Conservation (phyloP, 2,888 invertebrate species). For the Philonicus albiceps region DNA sequence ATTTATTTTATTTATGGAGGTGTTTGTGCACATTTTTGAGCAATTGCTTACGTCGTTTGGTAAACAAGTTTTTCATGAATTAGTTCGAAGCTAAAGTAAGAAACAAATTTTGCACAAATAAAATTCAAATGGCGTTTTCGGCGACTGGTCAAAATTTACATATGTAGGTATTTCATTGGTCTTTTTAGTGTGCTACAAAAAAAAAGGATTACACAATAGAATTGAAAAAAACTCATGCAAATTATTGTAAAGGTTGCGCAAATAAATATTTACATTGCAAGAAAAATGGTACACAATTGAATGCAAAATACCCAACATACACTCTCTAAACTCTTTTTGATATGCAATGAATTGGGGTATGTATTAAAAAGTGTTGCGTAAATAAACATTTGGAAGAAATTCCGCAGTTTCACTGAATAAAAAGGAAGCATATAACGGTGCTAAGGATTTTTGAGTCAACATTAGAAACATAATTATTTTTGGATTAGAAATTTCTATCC, state of each 20-base stretch:
- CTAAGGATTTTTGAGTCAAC: too few relatives aligned
- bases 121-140: not conserved
- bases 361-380: not conserved
- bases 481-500: too few relatives aligned
- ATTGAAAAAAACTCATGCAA: not conserved
- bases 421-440: too few relatives aligned
- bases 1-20: not conserved
- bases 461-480: too few relatives aligned
- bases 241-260: not conserved
- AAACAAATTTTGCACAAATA: not conserved
- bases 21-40: not conserved
- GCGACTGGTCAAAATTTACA: not conserved
- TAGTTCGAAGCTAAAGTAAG: not conserved
- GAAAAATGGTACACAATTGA: not conserved
- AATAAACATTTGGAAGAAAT: not conserved
- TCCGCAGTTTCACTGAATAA: too few relatives aligned
- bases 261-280: not conserved
- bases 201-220: not conserved
- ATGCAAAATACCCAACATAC: too few relatives aligned
- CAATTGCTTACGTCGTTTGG: not conserved
- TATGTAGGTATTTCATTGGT: not conserved
- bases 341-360: not conserved
- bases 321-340: not conserved
- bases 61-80: not conserved
- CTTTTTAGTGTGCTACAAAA: not conserved